phyloP scores from a whole-genome alignment of 2,888 invertebrate species.

The Lordiphosa andalusiaca region DNA sequence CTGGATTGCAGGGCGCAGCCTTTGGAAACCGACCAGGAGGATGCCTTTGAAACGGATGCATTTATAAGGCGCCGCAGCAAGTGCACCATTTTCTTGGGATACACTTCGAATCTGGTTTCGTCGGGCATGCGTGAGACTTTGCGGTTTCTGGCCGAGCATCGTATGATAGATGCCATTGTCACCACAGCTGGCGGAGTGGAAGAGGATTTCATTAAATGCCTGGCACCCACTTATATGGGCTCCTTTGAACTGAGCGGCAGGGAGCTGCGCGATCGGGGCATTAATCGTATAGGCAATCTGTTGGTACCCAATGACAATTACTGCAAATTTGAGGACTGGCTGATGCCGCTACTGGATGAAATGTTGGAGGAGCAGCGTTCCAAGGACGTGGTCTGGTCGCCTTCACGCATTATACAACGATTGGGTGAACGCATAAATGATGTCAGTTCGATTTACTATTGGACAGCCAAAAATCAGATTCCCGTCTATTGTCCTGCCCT shows the following conservation, averaged over 20 bases:
- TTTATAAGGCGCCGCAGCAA: slow-evolving; percentile 88
- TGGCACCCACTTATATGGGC: slow-evolving; percentile 96
- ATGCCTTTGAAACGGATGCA: slow-evolving; percentile 88
- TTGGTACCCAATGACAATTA: slow-evolving; percentile 99
- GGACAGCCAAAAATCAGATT: slow-evolving; percentile 97
- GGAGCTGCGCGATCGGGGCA: slow-evolving; percentile 89
- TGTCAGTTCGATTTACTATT: slow-evolving; percentile 95
- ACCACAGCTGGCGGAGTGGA: slow-evolving; percentile 99
- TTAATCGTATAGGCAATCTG: slow-evolving; percentile 92
- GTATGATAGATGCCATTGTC: slow-evolving; percentile 96
- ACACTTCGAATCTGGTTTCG: slow-evolving; percentile 98
- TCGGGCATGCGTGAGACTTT: slow-evolving; percentile 96
- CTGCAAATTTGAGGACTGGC: slow-evolving; percentile 98
- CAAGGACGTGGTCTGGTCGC: slow-evolving; percentile 91
- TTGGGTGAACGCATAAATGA: slow-evolving; percentile 95
- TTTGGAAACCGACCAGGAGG: slow-evolving; percentile 85
- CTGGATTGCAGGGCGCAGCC: slow-evolving; percentile 87
- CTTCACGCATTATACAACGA: slow-evolving; percentile 89
- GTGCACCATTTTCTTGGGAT: slow-evolving; percentile 98
- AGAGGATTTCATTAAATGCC: slow-evolving; percentile 99
- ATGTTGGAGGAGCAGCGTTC: slow-evolving; percentile 93
- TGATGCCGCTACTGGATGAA: slow-evolving; percentile 92
- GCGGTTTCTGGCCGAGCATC: slow-evolving; percentile 91
- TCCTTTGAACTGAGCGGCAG: slow-evolving; percentile 92
- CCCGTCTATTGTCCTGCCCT: slow-evolving; percentile 98